These are phyloP conservation scores for Papilio elwesi DNA, from an alignment of 2,888 invertebrate genomes.

Conservation along the genomic window DNA sequence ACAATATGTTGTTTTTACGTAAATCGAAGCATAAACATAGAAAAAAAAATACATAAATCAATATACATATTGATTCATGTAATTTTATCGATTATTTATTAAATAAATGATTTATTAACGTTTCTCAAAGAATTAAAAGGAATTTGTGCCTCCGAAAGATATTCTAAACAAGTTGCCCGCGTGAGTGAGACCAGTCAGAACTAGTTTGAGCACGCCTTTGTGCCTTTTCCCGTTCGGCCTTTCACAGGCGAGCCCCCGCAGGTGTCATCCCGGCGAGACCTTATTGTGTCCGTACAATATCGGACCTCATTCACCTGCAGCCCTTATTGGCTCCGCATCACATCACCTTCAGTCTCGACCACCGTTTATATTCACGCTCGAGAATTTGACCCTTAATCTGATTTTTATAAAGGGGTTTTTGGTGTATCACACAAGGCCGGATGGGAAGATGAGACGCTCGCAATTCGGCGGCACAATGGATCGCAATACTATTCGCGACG, in stretches of 20 bases:
- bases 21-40: too few species aligned
- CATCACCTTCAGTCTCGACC: conserved; percentile 45
- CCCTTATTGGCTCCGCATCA: conserved; percentile 64
- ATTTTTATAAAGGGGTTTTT: conserved; percentile 7
- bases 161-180: not conserved
- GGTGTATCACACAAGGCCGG: conserved; percentile 57
- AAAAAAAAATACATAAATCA: too few species aligned
- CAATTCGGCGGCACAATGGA: conserved; percentile 80
- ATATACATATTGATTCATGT: too few species aligned
- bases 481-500: conserved; percentile 78
- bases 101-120: too few species aligned
- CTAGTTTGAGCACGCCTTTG: conserved; percentile 50
- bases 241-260: conserved; percentile 64
- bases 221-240: conserved; percentile 55
- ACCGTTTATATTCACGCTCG: not conserved
- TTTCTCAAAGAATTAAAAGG: not conserved
- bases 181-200: conserved; percentile 42
- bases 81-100: too few species aligned
- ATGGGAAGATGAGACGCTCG: conserved; percentile 77
- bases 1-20: too few species aligned
- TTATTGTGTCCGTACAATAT: conserved; percentile 61
- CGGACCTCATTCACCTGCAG: conserved; percentile 68
- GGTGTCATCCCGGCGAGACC: conserved; percentile 65
- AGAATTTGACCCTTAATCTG: not conserved
- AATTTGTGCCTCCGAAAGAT: not conserved